These are phyloP conservation scores for Cataglyphis hispanica DNA, from an alignment of 1,140 invertebrate genomes.

Conservation along the genomic window DNA sequence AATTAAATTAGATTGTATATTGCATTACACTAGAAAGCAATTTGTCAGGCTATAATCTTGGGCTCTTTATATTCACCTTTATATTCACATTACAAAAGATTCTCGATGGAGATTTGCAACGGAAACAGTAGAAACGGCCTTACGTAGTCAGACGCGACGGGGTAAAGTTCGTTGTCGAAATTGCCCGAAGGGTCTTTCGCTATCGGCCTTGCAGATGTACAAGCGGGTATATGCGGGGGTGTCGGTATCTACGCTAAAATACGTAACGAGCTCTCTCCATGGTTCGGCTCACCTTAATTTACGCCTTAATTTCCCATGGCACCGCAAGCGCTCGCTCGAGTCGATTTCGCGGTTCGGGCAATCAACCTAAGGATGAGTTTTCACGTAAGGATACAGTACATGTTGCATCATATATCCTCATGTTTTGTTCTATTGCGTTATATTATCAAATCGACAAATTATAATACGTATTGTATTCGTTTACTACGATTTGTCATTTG, in stretches of 20 bases:
- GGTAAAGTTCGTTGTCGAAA: slow-evolving; percentile 36
- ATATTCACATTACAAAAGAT: too few species aligned
- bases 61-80: background rate
- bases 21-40: background rate
- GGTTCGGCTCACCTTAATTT: slow-evolving; percentile 48
- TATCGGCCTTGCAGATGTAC: background rate
- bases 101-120: background rate
- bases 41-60: slow-evolving; percentile 4
- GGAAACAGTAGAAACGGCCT: slow-evolving; percentile 2
- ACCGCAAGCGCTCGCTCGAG: slow-evolving; percentile 22
- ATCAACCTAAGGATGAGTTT: slow-evolving; percentile 45
- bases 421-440: background rate
- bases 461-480: background rate
- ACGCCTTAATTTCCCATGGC: slow-evolving; percentile 57
- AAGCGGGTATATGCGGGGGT: background rate
- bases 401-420: slow-evolving; percentile 16
- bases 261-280: slow-evolving; percentile 37
- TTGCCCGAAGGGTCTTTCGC: slow-evolving; percentile 39
- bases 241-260: slow-evolving; percentile 39
- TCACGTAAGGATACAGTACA: background rate
- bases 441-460: background rate
- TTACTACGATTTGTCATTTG: background rate
- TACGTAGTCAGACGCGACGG: slow-evolving; percentile 5
- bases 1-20: slow-evolving; percentile 1
- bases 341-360: slow-evolving; percentile 27